Percentiles rank a stretch among this genome's conserved stretches.
These are phyloP conservation scores for Delia radicum DNA, from an alignment of 1,140 invertebrate species.

Conservation along the genomic window DNA sequence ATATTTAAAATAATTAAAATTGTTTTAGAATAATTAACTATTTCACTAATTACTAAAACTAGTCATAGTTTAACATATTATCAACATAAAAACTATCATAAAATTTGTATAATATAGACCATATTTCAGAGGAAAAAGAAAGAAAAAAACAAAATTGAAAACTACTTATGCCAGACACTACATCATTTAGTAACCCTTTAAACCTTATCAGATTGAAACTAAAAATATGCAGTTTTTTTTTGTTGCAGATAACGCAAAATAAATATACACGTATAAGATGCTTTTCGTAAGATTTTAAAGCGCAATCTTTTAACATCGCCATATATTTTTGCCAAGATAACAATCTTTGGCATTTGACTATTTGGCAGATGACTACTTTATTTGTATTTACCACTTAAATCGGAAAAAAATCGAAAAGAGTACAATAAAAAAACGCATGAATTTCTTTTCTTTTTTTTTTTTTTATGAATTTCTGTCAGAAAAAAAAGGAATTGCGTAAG, in stretches of 20 bases:
- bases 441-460: too few species aligned
- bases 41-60: too few species aligned
- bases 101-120: background rate
- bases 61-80: too few species aligned
- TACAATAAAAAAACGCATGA: too few species aligned
- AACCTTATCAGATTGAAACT: constrained; percentile 4
- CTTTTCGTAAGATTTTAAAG: constrained; percentile 1
- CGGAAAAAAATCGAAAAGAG: background rate
- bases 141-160: background rate
- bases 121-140: background rate
- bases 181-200: background rate
- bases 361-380: constrained; percentile 20
- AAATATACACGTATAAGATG: background rate
- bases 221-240: constrained; percentile 1
- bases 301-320: constrained; percentile 17
- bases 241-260: background rate
- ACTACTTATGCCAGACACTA: background rate
- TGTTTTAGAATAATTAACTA: too few species aligned
- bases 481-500: too few species aligned
- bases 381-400: constrained; percentile 21
- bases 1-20: too few species aligned
- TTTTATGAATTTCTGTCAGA: too few species aligned
- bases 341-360: constrained; percentile 15
- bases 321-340: background rate
- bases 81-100: background rate